Evolutionary conservation across 2,888 invertebrate genomes (phyloP), one percentile per base, ranked within the genome.

Genomic region (Oxytorus armatus): DNA sequence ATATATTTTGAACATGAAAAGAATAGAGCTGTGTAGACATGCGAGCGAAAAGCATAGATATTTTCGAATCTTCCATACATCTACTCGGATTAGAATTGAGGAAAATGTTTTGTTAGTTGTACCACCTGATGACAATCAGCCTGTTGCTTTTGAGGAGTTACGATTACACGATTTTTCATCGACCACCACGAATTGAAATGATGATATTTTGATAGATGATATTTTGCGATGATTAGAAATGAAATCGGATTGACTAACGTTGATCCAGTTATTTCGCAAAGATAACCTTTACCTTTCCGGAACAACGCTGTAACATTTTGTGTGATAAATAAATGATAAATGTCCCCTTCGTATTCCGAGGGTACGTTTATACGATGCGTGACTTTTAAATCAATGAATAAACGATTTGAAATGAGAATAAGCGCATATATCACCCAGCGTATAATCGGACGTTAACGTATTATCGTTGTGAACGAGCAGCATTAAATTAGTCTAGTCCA

Each of bases 51-150:
- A 29, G 29, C 3, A 29, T 3, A 29, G 5, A 3, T 29, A 5
- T 29, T 29, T 2, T 29, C 5, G 2, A 29, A 2, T 29, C 5
- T 72, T 39, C 42, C 29, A 73, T 63, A 63, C 51, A 63, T 55
- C 25, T 74, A 21, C 23, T 16, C 5, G 25, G 21, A 70, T 57
- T 33, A 55, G 10, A 21, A 74, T 51, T n/a, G 53, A 44, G 18
- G 73, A 33, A 29, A 51, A 44, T 16, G 23, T 21, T 51, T 39
- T 53, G n/a, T n/a, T 33, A 14, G 14, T 73, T 23, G 44, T 74
- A 74, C 66, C 74, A 74, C 74, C 66, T 57, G 57, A 57, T 36
- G 65, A 74, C 47, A 36, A 42, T 47, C 57, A 23, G 47, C 66
- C 74, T 23, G 74, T 55, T 65, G 74, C 47, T 55, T 57, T 65